Base-by-base conservation (phyloP, 2,888 invertebrate species). In the Coronaproctus castanopsis region DNA sequence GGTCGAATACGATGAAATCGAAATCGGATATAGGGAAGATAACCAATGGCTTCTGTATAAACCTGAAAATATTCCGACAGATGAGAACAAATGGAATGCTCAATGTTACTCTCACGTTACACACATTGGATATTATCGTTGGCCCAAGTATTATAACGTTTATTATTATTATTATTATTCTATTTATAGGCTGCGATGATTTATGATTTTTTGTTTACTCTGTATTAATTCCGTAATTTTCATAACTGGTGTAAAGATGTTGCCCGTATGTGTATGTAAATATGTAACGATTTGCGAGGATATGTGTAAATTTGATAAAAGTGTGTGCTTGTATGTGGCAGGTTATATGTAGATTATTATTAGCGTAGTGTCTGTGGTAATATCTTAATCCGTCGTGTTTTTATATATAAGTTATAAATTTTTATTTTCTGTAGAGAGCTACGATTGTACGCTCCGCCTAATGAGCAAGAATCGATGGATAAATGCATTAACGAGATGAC, bases 11-110 rank as follows among this genome's bases (percentile, higher is more conserved):
- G n/a, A 21, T 52, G 21, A 21, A 52, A 21, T 52, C 5, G 52
- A 20, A 21, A 19, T 21, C 21, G 52, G 52, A 10, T 8, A 52
- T 21, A 19, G 52, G 10, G 52, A 5, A 8, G 52, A 52, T 21
- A 52, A 52, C n/a, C 19, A 52, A 52, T 52, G 52, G 52, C 52
- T 52, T 5, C 5, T 21, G 21, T 85, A 85, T 63, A 76, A 82
- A 64, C 76, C 76, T 19, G 71, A 75, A 52, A 76, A 73, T 1
- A 69, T 76, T 19, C 84, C 85, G 0, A 70, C 74, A 52, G 80
- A 77, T 2, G 76, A 79, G 54, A 78, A 82, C 62, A 80, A 83
- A 60, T 92, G 90, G 89, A 80, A 89, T 62, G 74, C 77, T 62
- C 76, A 78, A 0, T 77, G 79, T 69, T 82, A 81, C 67, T 74